Base-by-base conservation (phyloP, 2,888 invertebrate genomes). In the Tribolium freemani region DNA sequence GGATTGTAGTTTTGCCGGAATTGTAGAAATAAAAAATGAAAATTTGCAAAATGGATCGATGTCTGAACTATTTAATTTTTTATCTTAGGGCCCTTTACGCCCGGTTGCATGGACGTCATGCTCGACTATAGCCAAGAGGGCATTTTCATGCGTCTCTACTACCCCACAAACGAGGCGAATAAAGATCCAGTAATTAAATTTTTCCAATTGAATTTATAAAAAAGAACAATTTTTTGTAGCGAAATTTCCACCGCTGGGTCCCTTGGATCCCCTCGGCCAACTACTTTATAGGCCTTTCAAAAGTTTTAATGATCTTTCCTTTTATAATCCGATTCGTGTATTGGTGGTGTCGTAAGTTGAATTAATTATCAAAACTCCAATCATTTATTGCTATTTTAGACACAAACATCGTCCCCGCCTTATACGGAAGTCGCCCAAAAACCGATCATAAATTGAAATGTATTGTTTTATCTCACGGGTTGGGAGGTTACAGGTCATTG, bases 401-500 rank as follows among this genome's bases (percentile, higher is more conserved):
- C n/a, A 9, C 10, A 56, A 56, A 20, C 5, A 20, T 44, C 16
- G 88, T 90, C 51, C 91, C 91, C 0, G 89, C 88, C 0, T 77
- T 89, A 45, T 89, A 88, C 77, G 83, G 88, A 69, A 88, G 86
- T 38, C 86, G 87, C 71, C 87, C 88, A n/a, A 82, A 79, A 72
- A 21, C 79, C 1, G 80, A 80, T 9, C 72, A 81, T 50, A 84
- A 84, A 77, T 75, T 90, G 69, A 91, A 91, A 46, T 88, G 91
- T 13, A 81, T 92, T 30, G 84, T 92, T 21, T 88, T 92, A 78
- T 92, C 92, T 0, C 93, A 92, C 82, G 93, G 92, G 0, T 87
- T 92, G 26, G 91, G 91, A 0, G 91, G 90, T 0, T 88, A 88
- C 77, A 84, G 92, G 74, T 90, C 90, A 66, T 86, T 90, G n/a